phyloP scores from a whole-genome alignment of 2,113 vertebrate genomes.

The Brevimyrus niger region DNA sequence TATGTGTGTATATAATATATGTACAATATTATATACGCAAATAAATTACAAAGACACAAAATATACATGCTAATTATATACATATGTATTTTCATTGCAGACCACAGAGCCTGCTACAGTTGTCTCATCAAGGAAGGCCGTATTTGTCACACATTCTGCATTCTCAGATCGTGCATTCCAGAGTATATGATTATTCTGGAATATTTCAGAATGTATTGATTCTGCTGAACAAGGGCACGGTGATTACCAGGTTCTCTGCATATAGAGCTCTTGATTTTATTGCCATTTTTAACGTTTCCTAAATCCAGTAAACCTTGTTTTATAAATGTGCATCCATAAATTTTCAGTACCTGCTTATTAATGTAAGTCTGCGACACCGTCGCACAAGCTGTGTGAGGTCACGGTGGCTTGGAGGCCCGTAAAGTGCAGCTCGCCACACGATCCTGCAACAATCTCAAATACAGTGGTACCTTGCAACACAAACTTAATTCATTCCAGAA shows the following conservation, averaged over 20 bases:
- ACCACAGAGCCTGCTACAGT: neutral
- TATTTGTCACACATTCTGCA: neutral
- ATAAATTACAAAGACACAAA: neutral
- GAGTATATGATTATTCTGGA: neutral
- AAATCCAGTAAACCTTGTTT: neutral
- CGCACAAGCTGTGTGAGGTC: neutral
- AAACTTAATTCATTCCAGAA: too few relatives aligned
- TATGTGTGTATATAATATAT: neutral
- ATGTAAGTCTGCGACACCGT: neutral
- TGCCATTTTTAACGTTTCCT: neutral
- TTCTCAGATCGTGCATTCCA: neutral
- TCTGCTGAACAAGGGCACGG: neutral
- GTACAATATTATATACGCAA: neutral
- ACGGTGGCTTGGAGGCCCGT: neutral
- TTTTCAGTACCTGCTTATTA: neutral
- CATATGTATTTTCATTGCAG: neutral
- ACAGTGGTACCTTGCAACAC: too few relatives aligned
- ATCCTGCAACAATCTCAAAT: neutral
- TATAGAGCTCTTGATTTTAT: neutral
- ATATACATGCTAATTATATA: neutral
- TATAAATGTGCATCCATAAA: neutral
- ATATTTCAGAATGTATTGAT: neutral
- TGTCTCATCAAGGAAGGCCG: neutral
- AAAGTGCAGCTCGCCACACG: neutral
- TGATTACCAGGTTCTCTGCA: neutral